Conservation (phyloP, 2,888 invertebrate species). For the Agelastica alni region DNA sequence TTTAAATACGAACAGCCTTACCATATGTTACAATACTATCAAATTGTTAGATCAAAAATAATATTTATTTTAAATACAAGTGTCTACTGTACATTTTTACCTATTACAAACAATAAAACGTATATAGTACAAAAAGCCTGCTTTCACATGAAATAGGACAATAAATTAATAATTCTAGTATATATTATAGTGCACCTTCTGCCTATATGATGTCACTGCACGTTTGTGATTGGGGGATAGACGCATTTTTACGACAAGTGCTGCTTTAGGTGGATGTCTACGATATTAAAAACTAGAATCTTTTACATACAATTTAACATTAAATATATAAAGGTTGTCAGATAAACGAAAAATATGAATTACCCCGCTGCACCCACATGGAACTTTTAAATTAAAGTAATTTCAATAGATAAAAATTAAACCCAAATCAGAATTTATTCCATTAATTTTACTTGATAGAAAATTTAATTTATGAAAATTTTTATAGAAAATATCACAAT, state of each 20-base stretch:
- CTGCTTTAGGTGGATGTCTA: neutral
- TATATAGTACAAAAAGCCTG: slow-evolving; percentile 42
- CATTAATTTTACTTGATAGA: no score
- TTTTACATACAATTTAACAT: neutral
- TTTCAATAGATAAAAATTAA: no score
- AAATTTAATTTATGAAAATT: neutral
- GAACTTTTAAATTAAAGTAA: neutral
- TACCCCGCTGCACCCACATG: no score
- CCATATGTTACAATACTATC: slow-evolving; percentile 56
- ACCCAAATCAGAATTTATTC: no score
- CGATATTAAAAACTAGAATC: neutral
- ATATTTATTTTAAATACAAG: slow-evolving; percentile 42
- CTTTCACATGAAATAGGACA: slow-evolving; percentile 31
- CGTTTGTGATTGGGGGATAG: neutral
- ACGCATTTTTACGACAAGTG: slow-evolving; percentile 12
- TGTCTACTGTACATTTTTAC: slow-evolving; percentile 44
- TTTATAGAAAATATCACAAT: slow-evolving; percentile 5
- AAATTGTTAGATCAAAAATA: slow-evolving; percentile 19
- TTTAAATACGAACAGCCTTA: slow-evolving; percentile 48
- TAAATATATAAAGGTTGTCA: no score
- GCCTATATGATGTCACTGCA: slow-evolving; percentile 12
- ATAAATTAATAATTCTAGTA: slow-evolving; percentile 36
- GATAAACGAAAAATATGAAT: no score
- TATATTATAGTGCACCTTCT: slow-evolving; percentile 34
- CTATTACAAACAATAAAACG: slow-evolving; percentile 37